Percentiles rank a stretch among this genome's conserved stretches.
Evolutionary conservation across 2,797 vertebrate species (phyloP).

Genomic region (Acrossocheilus wenchowensis): DNA sequence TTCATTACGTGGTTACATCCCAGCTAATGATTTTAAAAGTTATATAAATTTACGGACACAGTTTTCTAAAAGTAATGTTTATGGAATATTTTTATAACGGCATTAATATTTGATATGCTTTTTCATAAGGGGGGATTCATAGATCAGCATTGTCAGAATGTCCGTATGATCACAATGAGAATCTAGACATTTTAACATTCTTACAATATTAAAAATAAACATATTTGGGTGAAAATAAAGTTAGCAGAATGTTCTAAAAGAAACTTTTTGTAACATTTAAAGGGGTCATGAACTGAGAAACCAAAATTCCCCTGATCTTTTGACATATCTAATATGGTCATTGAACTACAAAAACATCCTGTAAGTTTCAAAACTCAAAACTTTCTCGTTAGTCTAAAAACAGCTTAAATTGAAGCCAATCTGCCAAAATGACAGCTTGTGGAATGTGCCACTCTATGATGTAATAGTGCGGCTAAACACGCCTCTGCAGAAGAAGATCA

Average conservation of each 20-base stretch:
- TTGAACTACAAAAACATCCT: not conserved
- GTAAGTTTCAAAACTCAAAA: not conserved
- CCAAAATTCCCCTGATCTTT: not conserved
- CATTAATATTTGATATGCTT: not conserved
- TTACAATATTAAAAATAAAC: too few species aligned
- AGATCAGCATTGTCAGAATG: too few species aligned
- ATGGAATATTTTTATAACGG: too few species aligned
- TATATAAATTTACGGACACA: too few species aligned
- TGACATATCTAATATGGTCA: not conserved
- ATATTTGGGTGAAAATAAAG: too few species aligned
- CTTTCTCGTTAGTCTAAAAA: not conserved
- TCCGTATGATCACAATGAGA: too few species aligned
- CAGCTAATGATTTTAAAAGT: too few species aligned
- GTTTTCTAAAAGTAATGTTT: too few species aligned
- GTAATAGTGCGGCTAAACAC: not conserved
- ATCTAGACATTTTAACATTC: too few species aligned
- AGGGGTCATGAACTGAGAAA: too few species aligned
- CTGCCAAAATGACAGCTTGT: not conserved
- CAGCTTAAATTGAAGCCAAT: not conserved
- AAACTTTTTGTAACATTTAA: not conserved
- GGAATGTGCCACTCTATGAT: not conserved
- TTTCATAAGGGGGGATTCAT: too few species aligned
- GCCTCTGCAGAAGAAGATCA: not conserved
- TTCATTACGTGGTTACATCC: too few species aligned
- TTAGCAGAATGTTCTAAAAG: not conserved